Conservation (phyloP, 2,113 vertebrate species). For the Pluvianellus socialis region DNA sequence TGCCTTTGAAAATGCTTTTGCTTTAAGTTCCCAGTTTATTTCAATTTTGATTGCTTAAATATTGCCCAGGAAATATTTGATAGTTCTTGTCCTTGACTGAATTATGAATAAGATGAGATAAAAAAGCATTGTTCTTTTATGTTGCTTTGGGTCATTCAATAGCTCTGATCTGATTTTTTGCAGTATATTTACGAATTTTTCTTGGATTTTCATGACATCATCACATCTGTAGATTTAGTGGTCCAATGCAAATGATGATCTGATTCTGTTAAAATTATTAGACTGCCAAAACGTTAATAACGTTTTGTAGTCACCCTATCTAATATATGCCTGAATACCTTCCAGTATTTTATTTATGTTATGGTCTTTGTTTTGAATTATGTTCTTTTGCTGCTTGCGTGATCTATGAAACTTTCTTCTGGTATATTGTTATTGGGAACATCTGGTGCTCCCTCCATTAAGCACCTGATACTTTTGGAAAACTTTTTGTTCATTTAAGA, state of each 20-base stretch:
- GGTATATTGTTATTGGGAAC: background rate
- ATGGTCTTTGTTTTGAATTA: slow-evolving; percentile 19
- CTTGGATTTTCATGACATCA: background rate
- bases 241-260: slow-evolving; percentile 20
- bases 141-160: background rate
- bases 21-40: background rate
- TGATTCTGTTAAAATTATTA: slow-evolving; percentile 13
- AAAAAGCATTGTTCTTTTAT: background rate
- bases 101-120: background rate
- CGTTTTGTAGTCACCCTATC: slow-evolving; percentile 33
- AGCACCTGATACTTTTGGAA: background rate
- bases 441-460: background rate
- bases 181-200: background rate
- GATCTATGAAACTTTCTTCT: background rate
- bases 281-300: slow-evolving; percentile 12
- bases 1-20: background rate
- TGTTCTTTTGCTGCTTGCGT: background rate
- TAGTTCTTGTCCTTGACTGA: background rate
- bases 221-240: slow-evolving; percentile 20
- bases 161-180: slow-evolving; percentile 16
- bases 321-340: slow-evolving; percentile 32
- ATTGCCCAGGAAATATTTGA: background rate
- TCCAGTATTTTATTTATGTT: slow-evolving; percentile 49
- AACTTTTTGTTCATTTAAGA: background rate
- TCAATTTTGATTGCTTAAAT: background rate